phyloP scores from a whole-genome alignment of 2,888 invertebrate species.

The Masnerella sp. region DNA sequence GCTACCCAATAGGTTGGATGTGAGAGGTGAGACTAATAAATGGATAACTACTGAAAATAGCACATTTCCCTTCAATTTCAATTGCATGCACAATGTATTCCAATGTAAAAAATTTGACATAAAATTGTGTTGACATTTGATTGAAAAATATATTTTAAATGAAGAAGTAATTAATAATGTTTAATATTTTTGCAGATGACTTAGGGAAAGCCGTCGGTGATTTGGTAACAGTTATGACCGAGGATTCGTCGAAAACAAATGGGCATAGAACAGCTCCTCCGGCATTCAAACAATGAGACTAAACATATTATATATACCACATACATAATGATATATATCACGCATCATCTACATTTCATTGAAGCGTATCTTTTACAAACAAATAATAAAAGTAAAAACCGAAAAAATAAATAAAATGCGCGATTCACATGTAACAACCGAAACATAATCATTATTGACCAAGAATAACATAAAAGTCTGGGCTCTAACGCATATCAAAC shows the following conservation, averaged over 20 bases:
- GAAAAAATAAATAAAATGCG: constrained; percentile 21
- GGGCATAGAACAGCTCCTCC: constrained; percentile 74
- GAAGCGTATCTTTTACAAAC: constrained; percentile 47
- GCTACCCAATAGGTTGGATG: constrained; percentile 76
- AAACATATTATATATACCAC: constrained; percentile 44
- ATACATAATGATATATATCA: constrained; percentile 47
- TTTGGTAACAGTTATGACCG: constrained; percentile 92
- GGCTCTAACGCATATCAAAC: constrained; percentile 76
- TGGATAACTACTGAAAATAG: background rate
- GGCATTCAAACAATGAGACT: constrained; percentile 72
- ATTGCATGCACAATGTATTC: constrained; percentile 7
- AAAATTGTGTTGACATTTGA: background rate
- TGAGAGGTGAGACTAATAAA: constrained; percentile 74
- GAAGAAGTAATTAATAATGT: constrained; percentile 1
- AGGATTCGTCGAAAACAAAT: constrained; percentile 79
- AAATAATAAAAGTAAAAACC: constrained; percentile 28
- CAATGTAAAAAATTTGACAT: background rate
- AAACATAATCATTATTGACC: constrained; percentile 66
- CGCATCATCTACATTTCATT: constrained; percentile 49
- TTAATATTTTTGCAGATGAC: constrained; percentile 82
- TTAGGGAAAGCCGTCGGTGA: constrained; percentile 92
- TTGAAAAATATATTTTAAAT: no score
- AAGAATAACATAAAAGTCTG: constrained; percentile 73
- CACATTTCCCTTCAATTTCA: background rate
- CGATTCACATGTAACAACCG: constrained; percentile 56